Evolutionary conservation across 2,113 vertebrate genomes (phyloP), one percentile per base, ranked within the genome.

Genomic region (Sinocyclocheilus maitianheensis): DNA sequence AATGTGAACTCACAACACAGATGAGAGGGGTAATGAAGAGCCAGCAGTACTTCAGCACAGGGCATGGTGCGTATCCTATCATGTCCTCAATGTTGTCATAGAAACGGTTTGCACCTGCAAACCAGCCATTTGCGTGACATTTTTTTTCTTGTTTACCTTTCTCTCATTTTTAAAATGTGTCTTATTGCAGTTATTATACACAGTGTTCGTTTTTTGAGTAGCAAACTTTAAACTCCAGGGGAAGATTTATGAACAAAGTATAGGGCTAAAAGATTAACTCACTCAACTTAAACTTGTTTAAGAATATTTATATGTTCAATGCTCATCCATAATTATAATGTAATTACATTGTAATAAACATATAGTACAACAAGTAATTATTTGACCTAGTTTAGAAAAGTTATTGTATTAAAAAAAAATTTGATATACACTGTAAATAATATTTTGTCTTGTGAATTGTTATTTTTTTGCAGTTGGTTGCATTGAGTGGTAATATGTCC

Each of bases 41-140:
- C 95, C 95, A 96, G 90, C 94, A 95, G 90, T 95, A 95, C 91
- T 96, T 96, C 63, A 96, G 84, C 67, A 92, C 14, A 0, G 91
- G 87, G 37, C 87, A 60, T 0, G 93, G 95, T n/a, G 0, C 37
- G 83, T 94, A 95, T 40, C 95, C 95, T 18, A 96, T 94, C 95
- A 96, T 96, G 89, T 95, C 95, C 86, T 94, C 88, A 4, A 96
- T 94, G 93, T 96, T 96, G 90, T 95, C 92, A 87, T 89, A 91
- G 91, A 95, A 96, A 90, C 94, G 94, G 86, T 95, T 93, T 0
- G 91, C 95, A 48, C 95, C 95, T 96, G 89, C 51, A 92, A 67
- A 26, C 58, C 77, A 80, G 13, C 14, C 34, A 63, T 80, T 80
- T 43, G 26, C 53, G 86, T 83, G 40, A 40, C 48, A 53, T 24